Conservation (phyloP, 35 echinoderm and acorn worm genomes). For the Ptychodera flava region DNA sequence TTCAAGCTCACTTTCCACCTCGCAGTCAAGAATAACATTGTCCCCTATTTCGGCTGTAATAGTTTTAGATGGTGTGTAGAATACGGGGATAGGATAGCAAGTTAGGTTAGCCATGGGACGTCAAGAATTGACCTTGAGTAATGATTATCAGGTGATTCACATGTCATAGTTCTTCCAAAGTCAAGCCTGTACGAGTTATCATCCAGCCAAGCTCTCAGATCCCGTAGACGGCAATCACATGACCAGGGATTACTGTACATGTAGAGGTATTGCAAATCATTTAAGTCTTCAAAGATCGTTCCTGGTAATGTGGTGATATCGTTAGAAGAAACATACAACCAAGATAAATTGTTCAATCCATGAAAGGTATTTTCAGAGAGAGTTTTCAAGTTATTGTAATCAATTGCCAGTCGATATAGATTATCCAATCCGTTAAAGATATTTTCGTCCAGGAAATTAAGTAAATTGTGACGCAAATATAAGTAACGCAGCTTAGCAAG, state of each 20-base stretch:
- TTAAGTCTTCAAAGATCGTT: background rate
- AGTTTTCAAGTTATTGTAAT: background rate
- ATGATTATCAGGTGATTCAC: background rate
- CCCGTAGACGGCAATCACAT: background rate
- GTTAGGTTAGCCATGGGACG: background rate
- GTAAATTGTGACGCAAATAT: background rate
- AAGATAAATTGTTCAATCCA: background rate
- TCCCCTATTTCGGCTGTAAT: too few species aligned
- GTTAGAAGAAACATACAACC: background rate
- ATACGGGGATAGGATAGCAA: background rate
- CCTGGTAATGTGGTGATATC: background rate
- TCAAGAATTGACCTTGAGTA: background rate
- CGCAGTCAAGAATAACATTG: too few species aligned
- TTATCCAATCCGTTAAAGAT: background rate
- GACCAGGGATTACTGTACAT: background rate
- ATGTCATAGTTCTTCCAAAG: background rate
- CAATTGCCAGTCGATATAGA: background rate
- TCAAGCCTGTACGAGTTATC: background rate
- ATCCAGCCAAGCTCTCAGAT: background rate
- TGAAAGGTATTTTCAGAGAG: background rate
- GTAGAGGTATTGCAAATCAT: background rate
- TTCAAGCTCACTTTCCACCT: too few species aligned
- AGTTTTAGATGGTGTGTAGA: too few species aligned
- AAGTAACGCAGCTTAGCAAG: background rate
- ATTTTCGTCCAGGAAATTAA: background rate